Base-by-base conservation (phyloP, 2,797 vertebrate species). In the Linurgus olivaceus region DNA sequence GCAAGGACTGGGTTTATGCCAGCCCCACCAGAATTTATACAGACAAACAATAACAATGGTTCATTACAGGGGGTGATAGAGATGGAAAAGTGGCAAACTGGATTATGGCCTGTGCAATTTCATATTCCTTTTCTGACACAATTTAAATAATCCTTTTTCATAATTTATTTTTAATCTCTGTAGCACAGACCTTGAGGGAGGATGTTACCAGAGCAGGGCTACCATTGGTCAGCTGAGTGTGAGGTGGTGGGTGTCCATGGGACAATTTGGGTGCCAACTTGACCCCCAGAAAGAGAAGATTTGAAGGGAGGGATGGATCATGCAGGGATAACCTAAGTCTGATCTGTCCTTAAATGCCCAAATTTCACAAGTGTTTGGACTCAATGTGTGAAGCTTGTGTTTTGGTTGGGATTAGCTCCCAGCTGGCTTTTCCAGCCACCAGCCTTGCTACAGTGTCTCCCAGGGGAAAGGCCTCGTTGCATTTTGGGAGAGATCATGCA, bases 381-480 rank as follows among this genome's bases (percentile, higher is more conserved):
- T 65, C 2, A 0, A 20, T 29, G 17, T 19, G 20, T 40, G 67
- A 62, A 37, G 19, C 9, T 74, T 12, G 4, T 51, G 17, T 67
- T 92, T 45, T 38, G 18, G 7, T 35, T 11, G 2, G 65, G 21
- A 67, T 26, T 33, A 52, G 21, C 24, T 76, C n/a, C 19, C 23
- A 33, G 10, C 5, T 61, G 45, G 5, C 57, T 86, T 26, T 44
- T 50, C 10, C 38, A 78, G 45, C 29, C 42, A 76, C 31, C 16
- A 29, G 2, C 50, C n/a, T 55, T 16, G 2, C 31, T 28, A 5
- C 18, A 35, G 44, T 11, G 23, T 29, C 42, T 90, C 26, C 24
- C 3, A 5, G 3, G 4, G 26, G 35, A 66, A 80, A 61, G 17
- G 24, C 7, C 23, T 28, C 0, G 0, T 10, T 76, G 5, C 14